A percentile compares a stretch with the other conserved stretches of the same genome.
phyloP scores from a whole-genome alignment of 2,888 invertebrate genomes.

The Yponomeuta malinellus region DNA sequence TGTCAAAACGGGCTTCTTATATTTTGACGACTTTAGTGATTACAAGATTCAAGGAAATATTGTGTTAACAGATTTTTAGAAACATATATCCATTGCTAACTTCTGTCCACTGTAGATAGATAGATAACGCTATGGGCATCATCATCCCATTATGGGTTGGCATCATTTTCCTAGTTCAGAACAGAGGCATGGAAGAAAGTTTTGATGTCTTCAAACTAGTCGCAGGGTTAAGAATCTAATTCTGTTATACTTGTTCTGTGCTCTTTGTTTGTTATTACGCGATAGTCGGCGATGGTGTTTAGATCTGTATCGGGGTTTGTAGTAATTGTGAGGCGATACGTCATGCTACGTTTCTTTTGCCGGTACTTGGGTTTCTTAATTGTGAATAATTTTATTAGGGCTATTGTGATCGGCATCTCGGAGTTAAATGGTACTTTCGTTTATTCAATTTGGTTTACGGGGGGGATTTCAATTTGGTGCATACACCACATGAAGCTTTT shows the following conservation, averaged over 20 bases:
- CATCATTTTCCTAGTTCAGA: too few species aligned
- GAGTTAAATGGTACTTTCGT: not conserved
- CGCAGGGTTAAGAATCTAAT: not conserved
- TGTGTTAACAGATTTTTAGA: too few species aligned
- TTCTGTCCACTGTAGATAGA: too few species aligned
- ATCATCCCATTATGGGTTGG: too few species aligned
- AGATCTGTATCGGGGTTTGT: not conserved
- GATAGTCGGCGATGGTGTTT: not conserved
- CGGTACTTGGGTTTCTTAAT: not conserved
- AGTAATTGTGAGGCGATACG: constrained; percentile 2
- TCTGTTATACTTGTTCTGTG: not conserved
- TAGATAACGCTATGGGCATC: too few species aligned
- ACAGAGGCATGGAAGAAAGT: too few species aligned
- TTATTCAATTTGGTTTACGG: not conserved
- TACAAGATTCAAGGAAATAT: too few species aligned
- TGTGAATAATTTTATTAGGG: constrained; percentile 1
- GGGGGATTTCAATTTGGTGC: not conserved
- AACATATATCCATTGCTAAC: too few species aligned
- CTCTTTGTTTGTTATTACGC: not conserved
- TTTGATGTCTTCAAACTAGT: too few species aligned
- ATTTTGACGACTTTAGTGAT: too few species aligned
- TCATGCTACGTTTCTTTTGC: not conserved
- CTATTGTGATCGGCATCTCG: not conserved
- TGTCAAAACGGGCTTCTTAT: too few species aligned
- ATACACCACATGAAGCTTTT: too few species aligned